Base-by-base conservation (phyloP, 1,140 invertebrate species). In the Ceratosolen solmsi region DNA sequence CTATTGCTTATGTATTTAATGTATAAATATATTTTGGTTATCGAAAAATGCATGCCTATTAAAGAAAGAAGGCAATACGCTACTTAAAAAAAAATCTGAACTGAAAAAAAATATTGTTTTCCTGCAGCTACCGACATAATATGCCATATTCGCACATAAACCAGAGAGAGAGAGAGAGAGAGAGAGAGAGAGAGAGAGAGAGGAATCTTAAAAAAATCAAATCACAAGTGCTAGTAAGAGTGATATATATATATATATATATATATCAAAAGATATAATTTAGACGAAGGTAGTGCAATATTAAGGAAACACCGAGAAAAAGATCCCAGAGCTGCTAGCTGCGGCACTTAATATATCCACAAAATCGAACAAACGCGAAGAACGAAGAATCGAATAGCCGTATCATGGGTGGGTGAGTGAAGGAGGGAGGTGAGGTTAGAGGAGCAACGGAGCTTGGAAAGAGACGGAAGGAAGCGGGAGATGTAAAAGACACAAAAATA, bases 221-320 rank as follows among this genome's bases (percentile, higher is more conserved):
- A n/a, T n/a, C n/a, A n/a, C n/a, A n/a, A n/a, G n/a, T n/a, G n/a
- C n/a, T n/a, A n/a, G n/a, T n/a, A n/a, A n/a, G 33, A n/a, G 20
- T 22, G 54, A 0, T 71, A n/a, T n/a, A n/a, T n/a, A n/a, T n/a
- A n/a, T n/a, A n/a, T n/a, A n/a, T n/a, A n/a, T n/a, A 84, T 85
- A 87, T 87, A 87, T 87, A 87, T 87, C 85, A 86, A 86, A 87
- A 85, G 85, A 84, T 84, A 86, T 86, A 85, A 85, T 84, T 85
- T 86, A 86, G 87, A 86, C 84, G 85, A 85, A 86, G 85, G 84
- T 77, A 79, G 84, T 54, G 81, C 58, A 82, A 76, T 51, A 60
- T 80, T 70, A 60, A 84, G 82, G 80, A 81, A 84, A 84, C 74
- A 60, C 71, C 54, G 83, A 82, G 84, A 70, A 51, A 75, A 75